Evolutionary conservation across 2,113 vertebrate genomes (phyloP), one percentile per base, ranked within the genome.

Genomic region (Procavia capensis): DNA sequence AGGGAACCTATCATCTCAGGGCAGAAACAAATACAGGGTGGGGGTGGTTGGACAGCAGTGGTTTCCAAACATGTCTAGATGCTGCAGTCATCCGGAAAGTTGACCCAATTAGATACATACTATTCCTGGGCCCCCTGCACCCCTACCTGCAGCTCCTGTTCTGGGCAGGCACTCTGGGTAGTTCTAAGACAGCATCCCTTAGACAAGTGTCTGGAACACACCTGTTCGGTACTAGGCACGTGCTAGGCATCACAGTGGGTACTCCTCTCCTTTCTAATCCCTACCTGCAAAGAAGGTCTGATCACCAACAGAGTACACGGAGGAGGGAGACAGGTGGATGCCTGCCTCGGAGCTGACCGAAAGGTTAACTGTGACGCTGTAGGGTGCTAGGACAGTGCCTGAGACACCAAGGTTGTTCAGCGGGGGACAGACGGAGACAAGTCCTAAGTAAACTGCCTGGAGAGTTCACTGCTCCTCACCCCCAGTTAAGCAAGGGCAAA

Each of bases 341-440:
- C 34, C 14, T 68, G 68, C 43, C 75, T 75, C 63, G 36, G 81
- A 75, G 39, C 24, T 47, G 80, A 64, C 41, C n/a, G 57, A 1
- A 57, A 90, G 63, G 75, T 79, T 63, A 75, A 36, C 36, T 50
- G n/a, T 45, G 70, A 84, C 9, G 84, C 1, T 47, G 20, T 25
- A 79, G 64, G 9, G 27, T 24, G 76, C n/a, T 17, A 57, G 29
- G 92, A 54, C 8, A 85, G 64, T 43, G 54, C 25, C 50, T 54
- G 50, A 54, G 4, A 54, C 50, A 54, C 3, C 13, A 16, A 11
- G 17, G 50, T 16, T 16, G 54, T 68, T 90, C 39, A 47, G 63
- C 86, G 82, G 79, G 81, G 78, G 50, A 85, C 54, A 75, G 70
- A 86, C 17, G 43, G 45, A 94, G 50, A 91, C 34, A 81, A 90